These are phyloP conservation scores for Cryptocheilus praepositus DNA, from an alignment of 2,888 invertebrate genomes.

Conservation along the genomic window DNA sequence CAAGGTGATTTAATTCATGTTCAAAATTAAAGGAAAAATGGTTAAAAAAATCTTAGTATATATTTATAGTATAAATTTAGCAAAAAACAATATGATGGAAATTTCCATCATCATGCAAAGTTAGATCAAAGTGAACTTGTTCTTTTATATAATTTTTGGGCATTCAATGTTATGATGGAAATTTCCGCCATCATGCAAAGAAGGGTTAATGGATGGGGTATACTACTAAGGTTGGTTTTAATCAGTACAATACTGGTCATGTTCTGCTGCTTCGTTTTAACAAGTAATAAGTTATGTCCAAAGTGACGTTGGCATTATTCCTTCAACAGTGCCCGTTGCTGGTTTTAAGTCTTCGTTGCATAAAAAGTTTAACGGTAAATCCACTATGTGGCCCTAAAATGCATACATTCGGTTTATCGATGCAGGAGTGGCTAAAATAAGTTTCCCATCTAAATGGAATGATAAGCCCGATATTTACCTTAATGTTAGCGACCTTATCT, in stretches of 20 bases:
- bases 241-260: background rate
- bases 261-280: background rate
- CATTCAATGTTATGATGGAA: no score
- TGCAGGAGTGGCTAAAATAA: background rate
- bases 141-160: no score
- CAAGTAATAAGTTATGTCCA: conserved; percentile 81
- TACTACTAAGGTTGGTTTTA: no score
- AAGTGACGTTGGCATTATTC: conserved; percentile 92
- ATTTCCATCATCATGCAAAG: no score
- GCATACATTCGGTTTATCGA: conserved; percentile 14
- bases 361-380: conserved; percentile 93
- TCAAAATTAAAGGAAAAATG: no score
- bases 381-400: conserved; percentile 88
- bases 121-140: no score
- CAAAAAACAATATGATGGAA: no score
- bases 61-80: no score
- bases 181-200: no score
- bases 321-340: conserved; percentile 89
- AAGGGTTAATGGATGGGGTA: no score
- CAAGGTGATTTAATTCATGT: no score
- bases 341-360: conserved; percentile 90
- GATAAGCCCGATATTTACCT: conserved; percentile 74
- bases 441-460: conserved; percentile 11
- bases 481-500: conserved; percentile 83
- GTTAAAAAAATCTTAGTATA: no score